Evolutionary conservation across 1,140 invertebrate species (phyloP), one percentile per base, ranked within the genome.

Genomic region (Palaemon carinicauda): DNA sequence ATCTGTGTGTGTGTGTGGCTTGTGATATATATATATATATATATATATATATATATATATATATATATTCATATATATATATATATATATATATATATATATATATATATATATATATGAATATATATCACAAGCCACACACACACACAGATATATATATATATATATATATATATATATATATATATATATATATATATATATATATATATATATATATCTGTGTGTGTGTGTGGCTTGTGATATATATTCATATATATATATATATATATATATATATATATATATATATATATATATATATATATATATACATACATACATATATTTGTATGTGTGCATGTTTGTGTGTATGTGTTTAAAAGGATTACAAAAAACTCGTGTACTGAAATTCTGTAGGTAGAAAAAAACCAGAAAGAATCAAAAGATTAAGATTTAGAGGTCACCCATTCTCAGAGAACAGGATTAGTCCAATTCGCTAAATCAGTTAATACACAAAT

Each of bases 61-160:
- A n/a, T 65, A 65, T 65, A 65, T 65, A 65, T 65, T 19, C n/a
- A 65, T 65, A 65, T 27, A 65, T 65, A 65, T 65, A 65, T 65
- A 65, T 65, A 65, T 65, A 65, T 65, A 65, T 65, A 65, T 65
- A 65, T 65, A 65, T 65, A 65, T 65, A 65, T 65, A 65, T 65
- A 65, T 19, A 65, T 65, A 65, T n/a, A n/a, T 65, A 65, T n/a
- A 65, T 65, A 14, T 65, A 65, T 65, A 65, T 65, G 14, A 19
- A 65, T 65, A 19, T 65, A 21, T 65, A 2, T 65, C n/a, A n/a
- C n/a, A n/a, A n/a, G n/a, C n/a, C n/a, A n/a, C n/a, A n/a, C n/a
- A n/a, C n/a, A n/a, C n/a, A 2, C n/a, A 19, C n/a, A 19, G 17
- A 60, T 60, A 60, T 15, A 60, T 60, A 60, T 10, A 60, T 60